Evolutionary conservation across 1,140 invertebrate species (phyloP), one percentile per base, ranked within the genome.

Genomic region (Trachelipus rathkii): DNA sequence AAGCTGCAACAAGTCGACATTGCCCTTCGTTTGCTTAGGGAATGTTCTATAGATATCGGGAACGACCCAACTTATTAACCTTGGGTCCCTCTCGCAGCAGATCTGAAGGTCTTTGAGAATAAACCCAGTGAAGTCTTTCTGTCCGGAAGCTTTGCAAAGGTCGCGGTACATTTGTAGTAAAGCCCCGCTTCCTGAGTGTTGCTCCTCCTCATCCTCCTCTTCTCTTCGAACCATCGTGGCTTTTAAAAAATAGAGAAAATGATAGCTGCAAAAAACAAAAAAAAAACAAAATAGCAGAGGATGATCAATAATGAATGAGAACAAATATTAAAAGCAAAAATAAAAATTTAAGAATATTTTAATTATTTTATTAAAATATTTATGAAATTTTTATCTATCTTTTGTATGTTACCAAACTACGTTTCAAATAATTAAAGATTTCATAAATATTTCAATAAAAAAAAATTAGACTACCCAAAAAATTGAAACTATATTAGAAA

Each of bases 1-100:
- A 77, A 95, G 88, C 83, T 80, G 77, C 79, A 98, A 84, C 69
- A 97, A 87, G 81, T 94, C 91, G 74, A 91, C 89, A 84, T 96
- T 94, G 78, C 95, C 95, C 72, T 95, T 88, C 10, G 92, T 90
- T 82, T 93, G 90, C 79, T 91, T 91, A 83, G 94, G 92, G 85
- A 96, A 97, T 85, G 94, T 93, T 84, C 90, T 90, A 84, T 95
- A 98, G 69, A 97, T 88, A 83, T 96, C 94, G 66, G 95, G 94
- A 84, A 97, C 89, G 71, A 98, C 86, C 89, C 91, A 97, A 82
- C 94, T 92, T 83, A 97, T 90, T 82, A 96, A 88, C 81, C 90
- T 89, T 24, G 93, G 90, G 87, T 95, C 95, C 84, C 92, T 91
- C 84, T 95, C 91, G 84, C 95, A 93, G 84, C 95, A 95, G 44